phyloP scores from a whole-genome alignment of 2,888 invertebrate genomes.

The Pocota personata region DNA sequence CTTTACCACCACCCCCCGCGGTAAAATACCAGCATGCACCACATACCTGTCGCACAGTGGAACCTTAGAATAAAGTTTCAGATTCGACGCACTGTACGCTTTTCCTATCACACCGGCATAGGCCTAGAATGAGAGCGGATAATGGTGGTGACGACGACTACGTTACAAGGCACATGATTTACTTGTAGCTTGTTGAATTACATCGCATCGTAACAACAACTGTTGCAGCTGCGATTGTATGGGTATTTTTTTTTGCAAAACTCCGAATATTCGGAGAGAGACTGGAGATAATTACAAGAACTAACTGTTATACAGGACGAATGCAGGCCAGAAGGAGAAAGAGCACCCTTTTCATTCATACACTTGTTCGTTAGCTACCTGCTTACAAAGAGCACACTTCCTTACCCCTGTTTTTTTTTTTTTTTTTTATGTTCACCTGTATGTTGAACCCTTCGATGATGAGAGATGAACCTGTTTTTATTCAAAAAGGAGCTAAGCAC shows the following conservation, averaged over 20 bases:
- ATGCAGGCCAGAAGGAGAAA: slow-evolving; percentile 47
- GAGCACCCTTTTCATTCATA: slow-evolving; percentile 56
- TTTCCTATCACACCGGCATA: slow-evolving; percentile 43
- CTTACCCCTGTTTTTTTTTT: background rate
- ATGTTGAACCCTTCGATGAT: slow-evolving; percentile 9
- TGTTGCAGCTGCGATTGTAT: slow-evolving; percentile 69
- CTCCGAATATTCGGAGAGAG: slow-evolving; percentile 66
- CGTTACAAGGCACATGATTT: slow-evolving; percentile 62
- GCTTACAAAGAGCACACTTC: slow-evolving; percentile 34
- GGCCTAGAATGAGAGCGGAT: slow-evolving; percentile 3
- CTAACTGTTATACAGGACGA: slow-evolving; percentile 71
- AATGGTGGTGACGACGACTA: background rate
- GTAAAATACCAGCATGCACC: slow-evolving; percentile 28
- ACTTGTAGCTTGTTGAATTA: slow-evolving; percentile 73
- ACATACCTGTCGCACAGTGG: slow-evolving; percentile 56
- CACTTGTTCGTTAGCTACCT: slow-evolving; percentile 40
- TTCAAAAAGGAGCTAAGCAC: slow-evolving; percentile 22
- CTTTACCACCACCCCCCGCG: background rate
- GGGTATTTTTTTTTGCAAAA: slow-evolving; percentile 36
- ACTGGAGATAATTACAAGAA: background rate
- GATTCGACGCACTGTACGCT: slow-evolving; percentile 66
- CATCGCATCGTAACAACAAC: slow-evolving; percentile 68
- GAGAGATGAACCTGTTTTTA: slow-evolving; percentile 46
- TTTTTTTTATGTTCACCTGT: slow-evolving; percentile 41
- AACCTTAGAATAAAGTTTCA: slow-evolving; percentile 36